Base-by-base conservation (phyloP, 2,888 invertebrate species). In the Bruchidius siliquastri region DNA sequence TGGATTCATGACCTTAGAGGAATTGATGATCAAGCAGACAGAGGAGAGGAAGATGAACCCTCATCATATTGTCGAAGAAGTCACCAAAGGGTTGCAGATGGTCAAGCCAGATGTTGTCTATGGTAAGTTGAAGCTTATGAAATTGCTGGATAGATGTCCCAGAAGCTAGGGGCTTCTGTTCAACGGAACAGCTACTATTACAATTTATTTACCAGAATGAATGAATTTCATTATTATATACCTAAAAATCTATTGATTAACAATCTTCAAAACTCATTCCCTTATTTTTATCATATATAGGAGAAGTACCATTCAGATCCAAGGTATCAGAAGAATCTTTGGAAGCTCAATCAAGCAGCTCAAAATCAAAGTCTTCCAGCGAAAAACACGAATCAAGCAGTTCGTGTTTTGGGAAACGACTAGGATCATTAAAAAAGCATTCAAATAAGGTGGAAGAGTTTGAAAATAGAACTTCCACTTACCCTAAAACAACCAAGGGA, bases 11-110 rank as follows among this genome's bases (percentile, higher is more conserved):
- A 95, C 94, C 0, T 87, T 94, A 32, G 93, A 94, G 84, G 92
- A 94, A 86, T 89, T 95, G 82, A 94, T 94, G 94, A 90, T 91
- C 79, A 91, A 92, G 79, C 94, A 94, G 84, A 92, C 90, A 77
- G 93, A 93, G 83, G 93, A 94, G 82, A 88, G 90, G 22, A 89
- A 89, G 79, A 88, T 89, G 73, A 85, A 86, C 79, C 84, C 84
- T 0, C 83, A 84, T 75, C 80, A 81, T 75, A 81, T 83, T 72
- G 81, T 82, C 30, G 83, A 83, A 71, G 83, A 84, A 74, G 79
- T 81, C 72, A 77, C 81, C 21, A 82, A 83, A 30, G 84, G 85
- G 77, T 81, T 84, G 71, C 85, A 83, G 76, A 78, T 84, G 72
- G 86, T 89, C 76, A 88, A 88, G 78, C 88, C 90, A 6, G 90